A percentile compares a stretch with the other conserved stretches of the same genome.
phyloP scores from a whole-genome alignment of 2,888 invertebrate species.

The Lymantria monacha region DNA sequence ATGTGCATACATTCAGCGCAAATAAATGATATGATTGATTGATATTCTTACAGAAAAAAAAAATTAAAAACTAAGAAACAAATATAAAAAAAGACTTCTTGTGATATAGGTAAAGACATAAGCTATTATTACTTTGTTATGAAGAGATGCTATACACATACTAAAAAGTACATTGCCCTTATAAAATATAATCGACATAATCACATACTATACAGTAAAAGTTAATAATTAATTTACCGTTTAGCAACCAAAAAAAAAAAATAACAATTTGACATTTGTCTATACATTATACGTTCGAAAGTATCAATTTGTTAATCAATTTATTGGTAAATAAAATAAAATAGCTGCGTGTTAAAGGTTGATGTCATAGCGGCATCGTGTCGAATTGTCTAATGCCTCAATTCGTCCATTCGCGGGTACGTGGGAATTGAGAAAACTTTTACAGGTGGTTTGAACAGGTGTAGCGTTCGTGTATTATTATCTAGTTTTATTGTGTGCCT shows the following conservation, averaged over 20 bases:
- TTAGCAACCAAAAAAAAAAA: slow-evolving; percentile 6
- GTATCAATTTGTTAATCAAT: slow-evolving; percentile 31
- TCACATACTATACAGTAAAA: slow-evolving; percentile 4
- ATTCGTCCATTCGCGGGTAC: slow-evolving; percentile 22
- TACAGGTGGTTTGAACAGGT: slow-evolving; percentile 24
- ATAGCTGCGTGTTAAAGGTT: slow-evolving; percentile 31
- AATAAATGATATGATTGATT: too few relatives aligned
- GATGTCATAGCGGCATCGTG: slow-evolving; percentile 34
- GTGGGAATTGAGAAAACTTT: slow-evolving; percentile 33
- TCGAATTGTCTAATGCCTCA: slow-evolving; percentile 35
- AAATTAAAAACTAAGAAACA: too few relatives aligned
- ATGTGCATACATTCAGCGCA: too few relatives aligned
- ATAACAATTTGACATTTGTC: slow-evolving; percentile 10
- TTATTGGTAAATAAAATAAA: slow-evolving; percentile 34
- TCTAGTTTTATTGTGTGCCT: neutral
- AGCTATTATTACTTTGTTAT: too few relatives aligned
- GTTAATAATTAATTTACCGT: slow-evolving; percentile 10
- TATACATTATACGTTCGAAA: slow-evolving; percentile 17
- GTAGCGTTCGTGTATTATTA: slow-evolving; percentile 1
- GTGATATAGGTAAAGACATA: too few relatives aligned
- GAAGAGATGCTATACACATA: too few relatives aligned
- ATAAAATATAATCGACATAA: neutral
- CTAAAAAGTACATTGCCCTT: too few relatives aligned
- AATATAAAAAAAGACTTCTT: too few relatives aligned
- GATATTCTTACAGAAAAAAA: too few relatives aligned